Evolutionary conservation across 2,113 vertebrate species (phyloP).

Genomic region (Amphilophus citrinellus): DNA sequence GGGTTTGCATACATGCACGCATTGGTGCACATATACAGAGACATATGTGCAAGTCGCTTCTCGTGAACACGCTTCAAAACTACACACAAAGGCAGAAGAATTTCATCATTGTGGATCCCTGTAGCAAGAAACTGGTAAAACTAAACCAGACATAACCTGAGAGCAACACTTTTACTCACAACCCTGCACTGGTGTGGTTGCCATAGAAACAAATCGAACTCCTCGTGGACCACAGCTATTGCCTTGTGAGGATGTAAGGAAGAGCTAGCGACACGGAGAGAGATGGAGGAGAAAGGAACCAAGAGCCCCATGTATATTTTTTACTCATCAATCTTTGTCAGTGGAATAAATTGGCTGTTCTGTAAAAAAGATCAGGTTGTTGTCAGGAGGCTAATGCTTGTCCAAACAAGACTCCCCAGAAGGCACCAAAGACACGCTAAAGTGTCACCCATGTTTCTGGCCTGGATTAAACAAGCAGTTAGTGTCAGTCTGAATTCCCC

Average conservation of each 20-base stretch:
- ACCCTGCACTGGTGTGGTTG: constrained; percentile 54
- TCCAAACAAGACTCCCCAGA: constrained; percentile 18
- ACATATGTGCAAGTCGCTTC: not conserved
- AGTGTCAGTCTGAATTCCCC: constrained; percentile 34
- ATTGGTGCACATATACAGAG: not conserved
- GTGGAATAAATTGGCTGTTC: constrained; percentile 64
- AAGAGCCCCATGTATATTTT: constrained; percentile 30
- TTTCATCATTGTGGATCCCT: not conserved
- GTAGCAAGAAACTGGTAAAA: constrained; percentile 19
- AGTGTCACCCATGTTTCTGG: constrained; percentile 17
- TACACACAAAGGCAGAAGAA: not conserved
- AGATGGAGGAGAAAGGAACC: constrained; percentile 1
- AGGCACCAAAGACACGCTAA: constrained; percentile 52
- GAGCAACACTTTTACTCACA: constrained; percentile 23
- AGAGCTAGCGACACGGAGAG: not conserved
- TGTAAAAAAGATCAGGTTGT: constrained; percentile 55
- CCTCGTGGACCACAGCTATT: constrained; percentile 14
- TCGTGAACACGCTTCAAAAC: not conserved
- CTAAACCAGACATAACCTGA: constrained; percentile 21
- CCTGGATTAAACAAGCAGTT: constrained; percentile 38
- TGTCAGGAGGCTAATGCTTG: constrained; percentile 55
- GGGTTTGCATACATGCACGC: constrained; percentile 21
- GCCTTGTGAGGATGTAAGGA: constrained; percentile 15
- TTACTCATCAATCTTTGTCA: constrained; percentile 64
- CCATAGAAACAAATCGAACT: constrained; percentile 66